Base-by-base conservation (phyloP, 2,797 vertebrate species). In the Cetoscarus ocellatus region DNA sequence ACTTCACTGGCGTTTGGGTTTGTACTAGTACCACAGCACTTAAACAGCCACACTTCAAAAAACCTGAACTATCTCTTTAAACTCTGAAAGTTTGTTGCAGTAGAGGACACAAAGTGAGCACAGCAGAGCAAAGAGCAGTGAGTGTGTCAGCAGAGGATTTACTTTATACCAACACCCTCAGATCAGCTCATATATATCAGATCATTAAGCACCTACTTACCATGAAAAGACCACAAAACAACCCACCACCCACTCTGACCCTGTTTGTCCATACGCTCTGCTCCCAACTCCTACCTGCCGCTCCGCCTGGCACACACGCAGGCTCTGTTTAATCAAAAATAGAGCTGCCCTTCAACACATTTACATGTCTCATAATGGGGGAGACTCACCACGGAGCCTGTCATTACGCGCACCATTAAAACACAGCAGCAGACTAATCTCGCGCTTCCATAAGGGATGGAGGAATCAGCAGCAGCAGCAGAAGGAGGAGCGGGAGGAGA, bases 381-480 rank as follows among this genome's bases (percentile, higher is more conserved):
- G 60, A 71, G 77, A 58, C 74, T 79, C 72, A 68, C 82, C 57
- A 67, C 52, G 44, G 84, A 77, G 86, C 73, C 68, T 34, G 56
- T 83, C 85, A 89, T 92, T 91, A 91, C 77, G 63, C 70, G 83
- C 90, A 61, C 83, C 86, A 90, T 90, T 93, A 88, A 86, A 86
- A 90, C 89, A 49, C 91, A 89, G 88, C 86, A 70, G 89, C 70
- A 54, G 77, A 72, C 84, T 88, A 90, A 91, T 87, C 86, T 81
- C 55, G 75, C 40, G 35, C 69, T 71, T 86, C 84, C 79, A 80
- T 64, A 59, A 81, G 82, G 73, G 83, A 73, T 58, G 27, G 52
- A 62, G 58, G 50, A 3, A 61, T 58, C 0, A 74, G 61, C n/a
- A 50, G 50, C 3, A 64, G 61, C 0, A 74, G n/a, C n/a, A 55